Percentiles rank a stretch among this genome's conserved stretches.
Evolutionary conservation across 1,140 invertebrate genomes (phyloP).

Genomic region (Drosophila nasuta): DNA sequence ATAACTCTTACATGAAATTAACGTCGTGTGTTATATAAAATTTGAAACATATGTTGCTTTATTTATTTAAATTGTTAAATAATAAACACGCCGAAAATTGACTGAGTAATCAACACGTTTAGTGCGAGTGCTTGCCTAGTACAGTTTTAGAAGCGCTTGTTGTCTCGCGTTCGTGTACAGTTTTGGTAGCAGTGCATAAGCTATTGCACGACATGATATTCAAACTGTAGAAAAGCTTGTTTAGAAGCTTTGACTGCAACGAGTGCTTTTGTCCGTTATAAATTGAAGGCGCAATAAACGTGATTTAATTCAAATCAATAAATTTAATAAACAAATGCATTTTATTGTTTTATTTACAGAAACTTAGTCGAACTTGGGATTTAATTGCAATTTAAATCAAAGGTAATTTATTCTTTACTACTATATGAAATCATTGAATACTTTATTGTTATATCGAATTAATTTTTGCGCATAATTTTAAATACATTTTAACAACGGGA

Average conservation of each 20-base stretch:
- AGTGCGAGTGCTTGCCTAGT: background rate
- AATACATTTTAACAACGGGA: background rate
- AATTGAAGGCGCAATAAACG: background rate
- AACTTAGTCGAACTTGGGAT: background rate
- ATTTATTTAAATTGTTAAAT: conserved; percentile 2
- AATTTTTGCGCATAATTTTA: background rate
- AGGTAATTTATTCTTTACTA: conserved; percentile 11
- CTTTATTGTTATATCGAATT: background rate
- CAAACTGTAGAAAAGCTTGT: conserved; percentile 31
- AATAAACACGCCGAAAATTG: background rate
- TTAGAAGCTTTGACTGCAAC: conserved; percentile 16
- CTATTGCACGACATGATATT: background rate
- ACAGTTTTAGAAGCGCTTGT: conserved; percentile 10
- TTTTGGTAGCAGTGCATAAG: conserved; percentile 11
- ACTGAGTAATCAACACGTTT: background rate
- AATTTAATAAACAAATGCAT: background rate
- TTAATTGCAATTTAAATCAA: background rate
- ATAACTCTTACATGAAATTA: background rate
- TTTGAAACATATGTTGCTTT: conserved; percentile 6
- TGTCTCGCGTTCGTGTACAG: background rate
- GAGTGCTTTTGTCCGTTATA: conserved; percentile 27
- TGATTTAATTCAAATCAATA: background rate
- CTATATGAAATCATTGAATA: background rate
- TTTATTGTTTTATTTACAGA: conserved; percentile 11
- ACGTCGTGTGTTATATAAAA: background rate